Percentiles rank a stretch among this genome's conserved stretches.
Evolutionary conservation across 2,113 vertebrate genomes (phyloP).

Genomic region (Myiagra hebetior): DNA sequence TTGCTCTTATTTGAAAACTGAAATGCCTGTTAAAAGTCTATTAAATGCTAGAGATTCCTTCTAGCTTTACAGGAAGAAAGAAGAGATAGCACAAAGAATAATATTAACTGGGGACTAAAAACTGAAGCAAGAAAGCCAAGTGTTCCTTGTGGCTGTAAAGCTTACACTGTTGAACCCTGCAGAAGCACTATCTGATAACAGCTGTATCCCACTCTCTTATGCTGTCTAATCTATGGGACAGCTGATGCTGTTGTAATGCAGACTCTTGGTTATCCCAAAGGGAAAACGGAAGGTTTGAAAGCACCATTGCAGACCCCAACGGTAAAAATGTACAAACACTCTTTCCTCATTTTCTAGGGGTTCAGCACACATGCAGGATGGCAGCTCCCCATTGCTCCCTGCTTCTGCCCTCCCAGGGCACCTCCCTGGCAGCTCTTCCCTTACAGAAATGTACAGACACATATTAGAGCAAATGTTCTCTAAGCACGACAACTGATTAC

Average conservation of each 20-base stretch:
- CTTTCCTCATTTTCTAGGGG: neutral
- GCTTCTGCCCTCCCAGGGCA: neutral
- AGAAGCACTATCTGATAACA: neutral
- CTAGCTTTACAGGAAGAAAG: neutral
- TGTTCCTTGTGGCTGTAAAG: neutral
- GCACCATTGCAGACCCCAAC: neutral
- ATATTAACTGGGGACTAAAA: neutral
- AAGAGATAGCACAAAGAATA: neutral
- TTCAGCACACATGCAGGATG: neutral
- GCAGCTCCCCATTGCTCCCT: neutral
- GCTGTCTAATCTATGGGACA: neutral
- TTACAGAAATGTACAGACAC: neutral
- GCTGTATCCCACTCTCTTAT: neutral
- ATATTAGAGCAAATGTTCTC: constrained; percentile 3
- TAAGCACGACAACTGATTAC: neutral
- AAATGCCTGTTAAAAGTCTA: neutral
- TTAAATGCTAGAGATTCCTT: neutral
- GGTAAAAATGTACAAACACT: neutral
- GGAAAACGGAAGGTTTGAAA: neutral
- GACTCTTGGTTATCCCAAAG: neutral
- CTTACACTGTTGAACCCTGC: neutral
- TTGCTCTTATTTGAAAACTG: neutral
- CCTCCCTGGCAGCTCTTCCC: neutral
- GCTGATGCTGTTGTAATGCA: neutral
- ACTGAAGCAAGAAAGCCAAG: neutral